These are phyloP conservation scores for Zhengitettix transpicula DNA, from an alignment of 2,888 invertebrate genomes.

Conservation along the genomic window DNA sequence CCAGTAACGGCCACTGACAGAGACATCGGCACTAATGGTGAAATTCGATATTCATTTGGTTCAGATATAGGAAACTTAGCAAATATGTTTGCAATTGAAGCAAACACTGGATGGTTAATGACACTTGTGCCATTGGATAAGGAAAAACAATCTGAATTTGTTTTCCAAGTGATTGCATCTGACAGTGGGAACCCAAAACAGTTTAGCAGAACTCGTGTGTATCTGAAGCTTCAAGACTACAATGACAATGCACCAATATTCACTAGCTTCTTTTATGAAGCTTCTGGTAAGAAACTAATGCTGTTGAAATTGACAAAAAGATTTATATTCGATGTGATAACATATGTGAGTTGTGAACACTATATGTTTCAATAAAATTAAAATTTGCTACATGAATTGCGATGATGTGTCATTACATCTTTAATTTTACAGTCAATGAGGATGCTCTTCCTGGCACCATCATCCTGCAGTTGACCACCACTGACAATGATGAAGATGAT, in stretches of 20 bases:
- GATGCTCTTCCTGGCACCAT: constrained; percentile 63
- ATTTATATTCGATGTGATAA: too few relatives aligned
- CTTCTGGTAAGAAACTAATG: constrained; percentile 25
- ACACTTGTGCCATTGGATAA: constrained; percentile 60
- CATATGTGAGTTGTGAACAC: too few relatives aligned
- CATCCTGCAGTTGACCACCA: constrained; percentile 43
- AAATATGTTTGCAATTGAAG: constrained; percentile 68
- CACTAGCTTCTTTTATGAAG: constrained; percentile 44
- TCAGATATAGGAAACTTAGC: constrained; percentile 42
- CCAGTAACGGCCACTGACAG: constrained; percentile 46
- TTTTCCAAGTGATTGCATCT: constrained; percentile 58
- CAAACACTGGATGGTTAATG: constrained; percentile 75
- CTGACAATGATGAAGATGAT: constrained; percentile 47
- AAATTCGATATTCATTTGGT: constrained; percentile 64
- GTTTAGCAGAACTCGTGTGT: constrained; percentile 55
- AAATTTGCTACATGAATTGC: too few relatives aligned
- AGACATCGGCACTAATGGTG: constrained; percentile 70
- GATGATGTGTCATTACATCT: too few relatives aligned
- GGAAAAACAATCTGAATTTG: constrained; percentile 58
- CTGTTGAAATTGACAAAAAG: neutral
- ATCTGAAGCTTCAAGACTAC: constrained; percentile 69
- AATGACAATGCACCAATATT: constrained; percentile 83
- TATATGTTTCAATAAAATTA: too few relatives aligned
- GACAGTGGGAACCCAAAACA: constrained; percentile 59
- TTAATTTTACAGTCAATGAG: constrained; percentile 38